A percentile compares a stretch with the other conserved stretches of the same genome.
Conservation (phyloP, 2,797 vertebrate species). For the Garrulus glandarius region DNA sequence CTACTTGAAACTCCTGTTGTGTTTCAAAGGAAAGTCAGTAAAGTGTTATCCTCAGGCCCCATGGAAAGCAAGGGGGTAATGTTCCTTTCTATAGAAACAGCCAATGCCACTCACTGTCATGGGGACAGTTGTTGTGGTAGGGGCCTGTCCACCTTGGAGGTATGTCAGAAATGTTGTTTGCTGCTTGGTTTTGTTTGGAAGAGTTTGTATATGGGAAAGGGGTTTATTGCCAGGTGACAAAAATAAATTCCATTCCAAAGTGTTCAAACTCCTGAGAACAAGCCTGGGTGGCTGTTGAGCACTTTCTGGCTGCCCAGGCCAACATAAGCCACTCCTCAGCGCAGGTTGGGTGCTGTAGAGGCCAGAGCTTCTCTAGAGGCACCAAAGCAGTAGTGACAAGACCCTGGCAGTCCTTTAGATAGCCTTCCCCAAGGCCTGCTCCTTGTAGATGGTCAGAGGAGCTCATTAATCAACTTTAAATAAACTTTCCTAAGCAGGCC, state of each 20-base stretch:
- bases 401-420: not conserved
- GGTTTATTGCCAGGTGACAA: not conserved
- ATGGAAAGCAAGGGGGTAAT: not conserved
- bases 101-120: accelerated
- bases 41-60: not conserved
- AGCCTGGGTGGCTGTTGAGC: not conserved
- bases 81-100: not conserved
- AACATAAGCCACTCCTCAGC: not conserved
- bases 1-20: not conserved
- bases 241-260: not conserved
- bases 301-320: not conserved
- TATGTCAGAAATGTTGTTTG: not conserved
- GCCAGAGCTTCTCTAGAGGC: not conserved
- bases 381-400: not conserved
- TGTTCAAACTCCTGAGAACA: not conserved
- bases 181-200: not conserved
- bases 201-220: not conserved
- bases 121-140: not conserved
- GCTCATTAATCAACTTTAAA: not conserved
- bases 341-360: not conserved
- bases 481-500: not conserved
- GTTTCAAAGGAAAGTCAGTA: not conserved
- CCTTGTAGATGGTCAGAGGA: not conserved
- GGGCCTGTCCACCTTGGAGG: not conserved
- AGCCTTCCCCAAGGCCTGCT: not conserved